Evolutionary conservation across 2,113 vertebrate genomes (phyloP).

Genomic region (Bubalus kerabau): DNA sequence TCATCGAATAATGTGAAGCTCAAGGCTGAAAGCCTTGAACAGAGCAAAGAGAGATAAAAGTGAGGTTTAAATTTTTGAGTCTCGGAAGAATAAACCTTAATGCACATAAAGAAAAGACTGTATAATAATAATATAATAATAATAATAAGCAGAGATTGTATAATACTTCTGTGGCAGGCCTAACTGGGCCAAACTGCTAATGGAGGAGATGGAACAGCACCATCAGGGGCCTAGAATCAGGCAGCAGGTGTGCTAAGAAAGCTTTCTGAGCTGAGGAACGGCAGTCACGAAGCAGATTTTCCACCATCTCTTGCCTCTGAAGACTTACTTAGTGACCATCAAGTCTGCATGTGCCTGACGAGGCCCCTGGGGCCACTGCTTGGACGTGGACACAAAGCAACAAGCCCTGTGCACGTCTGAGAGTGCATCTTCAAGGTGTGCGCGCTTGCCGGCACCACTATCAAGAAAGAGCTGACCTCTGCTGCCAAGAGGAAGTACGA

Average conservation of each 20-base stretch:
- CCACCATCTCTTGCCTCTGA: background rate
- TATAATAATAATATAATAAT: background rate
- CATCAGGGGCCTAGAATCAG: background rate
- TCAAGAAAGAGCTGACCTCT: background rate
- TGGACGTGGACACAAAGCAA: background rate
- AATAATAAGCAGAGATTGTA: background rate
- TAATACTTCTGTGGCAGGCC: background rate
- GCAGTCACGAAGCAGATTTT: background rate
- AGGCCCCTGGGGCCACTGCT: background rate
- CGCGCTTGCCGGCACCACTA: rapidly evolving
- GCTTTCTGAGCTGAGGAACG: background rate
- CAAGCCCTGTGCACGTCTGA: rapidly evolving
- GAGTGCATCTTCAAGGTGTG: background rate
- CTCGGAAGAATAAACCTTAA: background rate
- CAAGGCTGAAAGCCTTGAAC: background rate
- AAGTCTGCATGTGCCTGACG: no score
- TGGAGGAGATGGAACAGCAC: rapidly evolving
- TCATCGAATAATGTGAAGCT: background rate
- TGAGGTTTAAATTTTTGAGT: background rate
- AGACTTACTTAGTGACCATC: background rate
- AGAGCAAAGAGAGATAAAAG: background rate
- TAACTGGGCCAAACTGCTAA: background rate
- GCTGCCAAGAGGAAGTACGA: background rate
- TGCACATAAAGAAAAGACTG: background rate
- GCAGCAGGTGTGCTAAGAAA: background rate